Percentiles rank a stretch among this genome's conserved stretches.
Evolutionary conservation across 2,113 vertebrate species (phyloP).

Genomic region (Clarias batrachus): DNA sequence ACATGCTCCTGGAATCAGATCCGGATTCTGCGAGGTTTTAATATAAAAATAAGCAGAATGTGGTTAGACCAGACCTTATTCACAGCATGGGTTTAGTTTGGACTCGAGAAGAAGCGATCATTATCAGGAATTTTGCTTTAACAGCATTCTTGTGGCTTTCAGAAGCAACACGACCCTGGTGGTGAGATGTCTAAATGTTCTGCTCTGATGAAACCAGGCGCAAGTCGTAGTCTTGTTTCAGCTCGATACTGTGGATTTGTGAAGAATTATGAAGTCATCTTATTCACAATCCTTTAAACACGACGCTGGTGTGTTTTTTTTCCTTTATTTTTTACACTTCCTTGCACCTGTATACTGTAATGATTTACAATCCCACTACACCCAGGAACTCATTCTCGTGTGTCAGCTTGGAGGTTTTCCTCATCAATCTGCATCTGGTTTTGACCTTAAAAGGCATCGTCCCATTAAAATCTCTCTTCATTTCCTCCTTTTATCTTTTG

Average conservation of each 20-base stretch:
- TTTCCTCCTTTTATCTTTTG: too few species aligned
- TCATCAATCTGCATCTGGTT: not conserved
- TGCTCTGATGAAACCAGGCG: not conserved
- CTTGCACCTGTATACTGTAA: not conserved
- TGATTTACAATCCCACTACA: not conserved
- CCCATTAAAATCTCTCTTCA: too few species aligned
- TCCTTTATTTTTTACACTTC: not conserved
- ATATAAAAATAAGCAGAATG: not conserved
- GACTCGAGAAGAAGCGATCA: not conserved
- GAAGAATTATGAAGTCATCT: too few species aligned
- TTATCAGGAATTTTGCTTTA: not conserved
- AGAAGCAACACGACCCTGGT: not conserved
- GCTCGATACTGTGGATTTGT: not conserved
- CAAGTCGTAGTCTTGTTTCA: not conserved
- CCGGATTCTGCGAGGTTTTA: not conserved
- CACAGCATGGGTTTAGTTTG: not conserved
- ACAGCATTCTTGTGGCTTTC: constrained; percentile 26
- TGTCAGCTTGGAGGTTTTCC: not conserved
- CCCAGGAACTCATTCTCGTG: not conserved
- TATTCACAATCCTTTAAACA: not conserved
- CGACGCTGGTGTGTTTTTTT: not conserved
- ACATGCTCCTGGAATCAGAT: not conserved
- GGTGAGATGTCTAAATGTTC: not conserved
- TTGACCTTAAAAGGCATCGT: too few species aligned
- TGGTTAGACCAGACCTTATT: not conserved